Conservation (phyloP, 30 jellyfish, hydroid and myxozoan species). For the Turritopsis dohrnii region DNA sequence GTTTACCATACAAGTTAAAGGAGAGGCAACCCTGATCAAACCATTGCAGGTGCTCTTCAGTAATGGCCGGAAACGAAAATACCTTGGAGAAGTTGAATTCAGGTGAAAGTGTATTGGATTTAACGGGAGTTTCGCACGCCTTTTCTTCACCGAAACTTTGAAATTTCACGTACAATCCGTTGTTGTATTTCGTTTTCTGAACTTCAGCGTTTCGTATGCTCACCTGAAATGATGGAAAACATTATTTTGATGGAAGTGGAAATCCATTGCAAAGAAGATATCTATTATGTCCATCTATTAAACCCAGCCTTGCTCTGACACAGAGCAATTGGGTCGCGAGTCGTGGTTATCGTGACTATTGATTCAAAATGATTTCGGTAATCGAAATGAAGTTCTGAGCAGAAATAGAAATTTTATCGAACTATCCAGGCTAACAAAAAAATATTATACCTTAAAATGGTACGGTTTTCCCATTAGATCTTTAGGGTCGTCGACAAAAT, state of each 20-base stretch:
- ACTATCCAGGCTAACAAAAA: too few species aligned
- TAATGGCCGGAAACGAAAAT: constrained; percentile 57
- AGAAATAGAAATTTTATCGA: too few species aligned
- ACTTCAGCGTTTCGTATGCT: constrained; percentile 75
- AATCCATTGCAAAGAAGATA: too few species aligned
- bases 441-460: constrained; percentile 72
- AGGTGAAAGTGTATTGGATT: constrained; percentile 76
- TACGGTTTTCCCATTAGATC: constrained; percentile 89
- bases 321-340: too few species aligned
- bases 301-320: too few species aligned
- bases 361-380: too few species aligned
- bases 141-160: constrained; percentile 63
- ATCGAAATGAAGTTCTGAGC: too few species aligned
- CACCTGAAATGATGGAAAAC: constrained; percentile 35
- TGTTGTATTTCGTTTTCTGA: constrained; percentile 74
- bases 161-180: constrained; percentile 72
- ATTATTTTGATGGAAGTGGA: neutral
- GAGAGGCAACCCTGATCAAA: constrained; percentile 87
- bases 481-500: constrained; percentile 91
- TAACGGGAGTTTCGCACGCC: constrained; percentile 67
- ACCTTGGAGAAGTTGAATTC: constrained; percentile 67
- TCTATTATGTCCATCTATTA: too few species aligned
- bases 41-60: constrained; percentile 92
- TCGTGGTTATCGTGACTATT: too few species aligned
- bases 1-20: constrained; percentile 86